Base-by-base conservation (phyloP, 2,113 vertebrate genomes). In the Macrotus californicus region DNA sequence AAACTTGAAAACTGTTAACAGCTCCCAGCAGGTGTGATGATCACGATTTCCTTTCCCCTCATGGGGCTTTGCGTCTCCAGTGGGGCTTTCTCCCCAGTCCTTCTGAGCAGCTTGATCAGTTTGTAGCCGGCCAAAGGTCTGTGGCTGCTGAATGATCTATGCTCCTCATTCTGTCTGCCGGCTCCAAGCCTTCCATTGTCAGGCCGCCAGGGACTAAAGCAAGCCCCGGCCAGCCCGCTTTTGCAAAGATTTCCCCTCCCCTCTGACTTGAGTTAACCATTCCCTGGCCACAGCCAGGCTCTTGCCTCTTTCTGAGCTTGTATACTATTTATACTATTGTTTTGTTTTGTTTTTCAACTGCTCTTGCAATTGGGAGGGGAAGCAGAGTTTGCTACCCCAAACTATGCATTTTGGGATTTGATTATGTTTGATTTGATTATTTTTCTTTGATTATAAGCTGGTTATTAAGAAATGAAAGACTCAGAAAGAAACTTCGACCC, bases 251-350 rank as follows among this genome's bases (percentile, higher is more conserved):
- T 24, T 24, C 54, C 36, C 14, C 3, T 2, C 11, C 21, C 39
- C 21, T 84, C 43, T 90, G 72, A 82, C 24, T 67, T 52, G n/a
- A 69, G 21, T 77, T 93, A 95, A 96, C 83, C 43, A 89, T 52
- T 76, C 19, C 59, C 64, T 89, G 19, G n/a, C 87, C 64, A 46
- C 96, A 96, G 50, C 34, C 39, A 80, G 69, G 31, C n/a, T 59
- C 22, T 18, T 56, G 61, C 69, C 80, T 43, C 2, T 73, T 92
- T 95, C 59, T 89, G 89, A 92, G 91, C 41, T 41, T 85, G 14
- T 0, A 1, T 24, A 19, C 16, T 81, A 39, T 36, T 80, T 75
- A 14, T 11, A 7, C 24, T 56, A 7, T 24, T 22, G 22, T 7
- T 54, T 13, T 54, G 52, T 54, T 54, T 21, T 10, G 59, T 89